Conservation (phyloP, 2,888 invertebrate genomes). For the Abrostola triplasia region DNA sequence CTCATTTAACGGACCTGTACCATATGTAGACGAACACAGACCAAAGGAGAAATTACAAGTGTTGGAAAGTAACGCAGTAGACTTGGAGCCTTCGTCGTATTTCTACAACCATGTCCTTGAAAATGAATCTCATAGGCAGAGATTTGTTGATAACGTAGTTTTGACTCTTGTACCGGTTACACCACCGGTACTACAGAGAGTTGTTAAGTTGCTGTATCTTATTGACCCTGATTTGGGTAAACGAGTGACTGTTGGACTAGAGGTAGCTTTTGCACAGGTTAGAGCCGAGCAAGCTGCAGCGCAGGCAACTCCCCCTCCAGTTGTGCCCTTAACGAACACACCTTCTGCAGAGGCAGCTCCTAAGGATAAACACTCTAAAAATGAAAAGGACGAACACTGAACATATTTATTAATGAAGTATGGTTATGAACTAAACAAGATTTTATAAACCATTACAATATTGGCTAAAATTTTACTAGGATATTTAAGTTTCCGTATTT, state of each 20-base stretch:
- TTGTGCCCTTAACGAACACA: background rate
- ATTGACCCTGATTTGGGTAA: conserved; percentile 92
- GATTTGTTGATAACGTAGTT: conserved; percentile 25
- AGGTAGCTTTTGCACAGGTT: conserved; percentile 11
- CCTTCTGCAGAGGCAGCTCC: background rate
- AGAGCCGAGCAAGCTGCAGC: background rate
- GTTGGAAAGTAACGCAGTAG: conserved; percentile 31
- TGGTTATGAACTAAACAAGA: no score
- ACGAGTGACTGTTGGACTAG: conserved; percentile 79
- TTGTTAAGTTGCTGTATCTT: conserved; percentile 92
- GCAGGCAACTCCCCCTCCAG: background rate
- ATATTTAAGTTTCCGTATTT: no score
- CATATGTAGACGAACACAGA: conserved; percentile 54
- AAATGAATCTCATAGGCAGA: conserved; percentile 37
- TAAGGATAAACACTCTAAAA: background rate
- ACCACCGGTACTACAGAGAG: conserved; percentile 87
- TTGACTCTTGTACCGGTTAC: conserved; percentile 14
- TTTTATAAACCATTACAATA: no score
- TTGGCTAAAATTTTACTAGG: no score
- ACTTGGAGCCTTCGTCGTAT: conserved; percentile 28
- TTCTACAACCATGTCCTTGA: conserved; percentile 39
- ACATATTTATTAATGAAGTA: background rate
- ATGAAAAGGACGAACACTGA: background rate
- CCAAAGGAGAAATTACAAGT: conserved; percentile 20
- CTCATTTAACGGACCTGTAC: conserved; percentile 59